Conservation (phyloP, 2,888 invertebrate species). For the Xestobium rufovillosum region DNA sequence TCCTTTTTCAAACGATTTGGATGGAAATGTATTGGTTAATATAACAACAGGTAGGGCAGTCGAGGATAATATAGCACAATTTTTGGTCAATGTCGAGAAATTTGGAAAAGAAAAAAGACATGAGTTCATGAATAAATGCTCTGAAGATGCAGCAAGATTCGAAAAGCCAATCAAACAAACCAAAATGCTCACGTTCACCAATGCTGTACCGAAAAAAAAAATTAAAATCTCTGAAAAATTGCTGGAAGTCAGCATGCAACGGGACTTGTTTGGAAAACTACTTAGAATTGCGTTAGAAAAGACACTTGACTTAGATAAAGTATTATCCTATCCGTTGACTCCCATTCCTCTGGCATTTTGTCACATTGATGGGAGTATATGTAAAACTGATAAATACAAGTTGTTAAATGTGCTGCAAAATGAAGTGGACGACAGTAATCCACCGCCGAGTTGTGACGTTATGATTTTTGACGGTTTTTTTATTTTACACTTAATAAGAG, state of each 20-base stretch:
- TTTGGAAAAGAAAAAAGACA: slow-evolving; percentile 6
- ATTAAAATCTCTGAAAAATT: not conserved
- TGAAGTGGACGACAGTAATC: slow-evolving; percentile 6
- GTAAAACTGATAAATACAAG: slow-evolving; percentile 15
- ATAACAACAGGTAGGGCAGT: slow-evolving; percentile 20
- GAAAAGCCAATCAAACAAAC: too few species aligned
- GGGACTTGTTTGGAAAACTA: not conserved
- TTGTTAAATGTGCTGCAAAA: slow-evolving; percentile 9
- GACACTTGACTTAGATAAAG: slow-evolving; percentile 20
- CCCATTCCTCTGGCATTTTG: slow-evolving; percentile 18
- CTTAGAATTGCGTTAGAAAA: slow-evolving; percentile 19
- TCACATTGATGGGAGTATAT: slow-evolving; percentile 12
- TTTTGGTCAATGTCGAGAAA: slow-evolving; percentile 17
- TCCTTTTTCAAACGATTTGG: slow-evolving; percentile 16
- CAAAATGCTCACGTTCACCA: not conserved
- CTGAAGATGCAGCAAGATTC: too few species aligned
- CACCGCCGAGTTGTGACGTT: slow-evolving; percentile 12
- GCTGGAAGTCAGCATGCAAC: not conserved
- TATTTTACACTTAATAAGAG: slow-evolving; percentile 17
- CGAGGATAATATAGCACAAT: slow-evolving; percentile 10
- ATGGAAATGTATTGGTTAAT: slow-evolving; percentile 17
- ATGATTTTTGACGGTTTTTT: slow-evolving; percentile 20
- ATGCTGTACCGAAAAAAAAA: slow-evolving; percentile 11
- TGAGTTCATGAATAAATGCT: not conserved
- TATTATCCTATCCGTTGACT: slow-evolving; percentile 21